Percentiles rank a stretch among this genome's conserved stretches.
Evolutionary conservation across 2,888 invertebrate species (phyloP).

Genomic region (Pyralis farinalis): DNA sequence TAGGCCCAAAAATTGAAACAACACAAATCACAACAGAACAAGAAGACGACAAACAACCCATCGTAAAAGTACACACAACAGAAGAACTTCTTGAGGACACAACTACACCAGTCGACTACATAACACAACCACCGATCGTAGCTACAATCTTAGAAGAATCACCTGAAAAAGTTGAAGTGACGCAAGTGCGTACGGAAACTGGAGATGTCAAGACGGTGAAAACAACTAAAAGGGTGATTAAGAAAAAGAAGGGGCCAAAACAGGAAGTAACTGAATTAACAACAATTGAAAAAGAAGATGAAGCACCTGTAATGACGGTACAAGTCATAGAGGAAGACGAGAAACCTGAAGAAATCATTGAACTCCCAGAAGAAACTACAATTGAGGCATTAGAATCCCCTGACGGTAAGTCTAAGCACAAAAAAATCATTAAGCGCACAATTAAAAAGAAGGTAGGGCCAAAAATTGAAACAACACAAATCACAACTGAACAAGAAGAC

Average conservation of each 20-base stretch:
- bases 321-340: constrained; percentile 25
- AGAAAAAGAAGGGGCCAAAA: constrained; percentile 57
- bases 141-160: constrained; percentile 31
- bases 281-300: constrained; percentile 44
- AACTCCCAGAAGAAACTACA: constrained; percentile 46
- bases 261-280: constrained; percentile 68
- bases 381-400: constrained; percentile 33
- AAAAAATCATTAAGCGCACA: constrained; percentile 33
- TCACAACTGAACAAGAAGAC: constrained; percentile 38
- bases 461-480: constrained; percentile 24
- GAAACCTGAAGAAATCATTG: constrained; percentile 22
- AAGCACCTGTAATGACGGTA: background rate
- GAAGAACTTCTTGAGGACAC: constrained; percentile 19
- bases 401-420: constrained; percentile 39
- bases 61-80: constrained; percentile 48
- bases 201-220: constrained; percentile 37
- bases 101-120: background rate
- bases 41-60: constrained; percentile 60
- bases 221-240: constrained; percentile 38
- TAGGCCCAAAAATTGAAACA: constrained; percentile 30
- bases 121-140: constrained; percentile 14
- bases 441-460: constrained; percentile 23
- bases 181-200: constrained; percentile 38
- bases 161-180: constrained; percentile 18
- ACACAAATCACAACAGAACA: constrained; percentile 49